phyloP scores from a whole-genome alignment of 2,797 vertebrate species.

The Psittacula derbiana region DNA sequence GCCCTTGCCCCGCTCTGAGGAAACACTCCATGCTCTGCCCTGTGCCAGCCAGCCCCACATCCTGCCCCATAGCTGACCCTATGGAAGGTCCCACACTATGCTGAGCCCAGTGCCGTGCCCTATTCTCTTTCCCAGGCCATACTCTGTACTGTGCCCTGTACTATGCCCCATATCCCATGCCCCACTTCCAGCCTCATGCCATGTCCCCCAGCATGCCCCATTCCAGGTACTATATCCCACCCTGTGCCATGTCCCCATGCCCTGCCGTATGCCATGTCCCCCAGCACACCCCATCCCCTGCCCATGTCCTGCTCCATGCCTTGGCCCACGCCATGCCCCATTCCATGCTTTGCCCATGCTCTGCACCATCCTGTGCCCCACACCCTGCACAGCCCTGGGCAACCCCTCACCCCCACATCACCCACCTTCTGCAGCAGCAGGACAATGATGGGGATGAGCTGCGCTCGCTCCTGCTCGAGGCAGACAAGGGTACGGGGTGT shows the following conservation, averaged over 20 bases:
- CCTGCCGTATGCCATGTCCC: too few relatives aligned
- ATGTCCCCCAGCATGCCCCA: not conserved
- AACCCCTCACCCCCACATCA: not conserved
- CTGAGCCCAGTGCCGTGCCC: not conserved
- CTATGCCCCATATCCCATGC: too few relatives aligned
- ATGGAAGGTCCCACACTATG: not conserved
- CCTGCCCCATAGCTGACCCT: not conserved
- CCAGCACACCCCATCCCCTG: not conserved
- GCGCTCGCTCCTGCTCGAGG: conserved; percentile 85
- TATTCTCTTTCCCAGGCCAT: not conserved
- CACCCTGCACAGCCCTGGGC: not conserved
- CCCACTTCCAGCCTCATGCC: too few relatives aligned
- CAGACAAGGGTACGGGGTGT: conserved; percentile 85
- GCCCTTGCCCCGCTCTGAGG: not conserved
- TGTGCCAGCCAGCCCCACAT: not conserved
- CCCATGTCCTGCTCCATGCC: not conserved
- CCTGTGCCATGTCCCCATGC: not conserved
- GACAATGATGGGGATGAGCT: conserved; percentile 91
- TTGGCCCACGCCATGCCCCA: too few relatives aligned
- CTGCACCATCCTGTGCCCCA: not conserved
- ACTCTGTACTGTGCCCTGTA: too few relatives aligned
- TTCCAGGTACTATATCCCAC: not conserved
- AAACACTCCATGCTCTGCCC: not conserved
- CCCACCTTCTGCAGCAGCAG: conserved; percentile 94
- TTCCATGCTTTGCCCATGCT: not conserved